These are phyloP conservation scores for Kryphioiulus occultus DNA, from an alignment of 2,888 invertebrate genomes.

Conservation along the genomic window DNA sequence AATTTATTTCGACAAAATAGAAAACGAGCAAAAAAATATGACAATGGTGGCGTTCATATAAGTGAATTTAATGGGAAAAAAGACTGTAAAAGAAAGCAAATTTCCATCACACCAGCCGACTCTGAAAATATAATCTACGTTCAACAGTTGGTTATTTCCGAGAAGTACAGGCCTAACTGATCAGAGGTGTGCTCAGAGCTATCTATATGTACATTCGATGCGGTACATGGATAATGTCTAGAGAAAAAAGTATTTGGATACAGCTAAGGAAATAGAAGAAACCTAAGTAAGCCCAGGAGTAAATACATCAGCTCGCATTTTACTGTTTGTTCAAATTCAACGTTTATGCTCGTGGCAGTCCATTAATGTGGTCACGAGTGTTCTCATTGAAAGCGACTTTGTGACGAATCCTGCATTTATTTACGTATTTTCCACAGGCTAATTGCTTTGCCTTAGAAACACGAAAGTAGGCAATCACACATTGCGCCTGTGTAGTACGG, in stretches of 20 bases:
- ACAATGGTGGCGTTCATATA: neutral
- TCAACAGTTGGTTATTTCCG: neutral
- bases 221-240: neutral
- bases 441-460: neutral
- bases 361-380: too few relatives aligned
- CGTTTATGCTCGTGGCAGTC: too few relatives aligned
- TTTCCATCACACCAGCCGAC: neutral
- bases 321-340: too few relatives aligned
- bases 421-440: too few relatives aligned
- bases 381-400: too few relatives aligned
- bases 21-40: neutral
- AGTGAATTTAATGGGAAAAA: neutral
- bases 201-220: neutral
- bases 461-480: neutral
- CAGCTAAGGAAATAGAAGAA: neutral
- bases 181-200: neutral
- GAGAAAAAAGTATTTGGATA: neutral
- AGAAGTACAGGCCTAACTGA: neutral
- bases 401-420: too few relatives aligned
- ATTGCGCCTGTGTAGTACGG: neutral
- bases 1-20: neutral
- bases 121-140: neutral
- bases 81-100: neutral
- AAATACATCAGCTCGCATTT: too few relatives aligned
- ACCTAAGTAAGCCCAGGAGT: neutral